phyloP scores from a whole-genome alignment of 2,113 vertebrate genomes.

The Microtus ochrogaster region DNA sequence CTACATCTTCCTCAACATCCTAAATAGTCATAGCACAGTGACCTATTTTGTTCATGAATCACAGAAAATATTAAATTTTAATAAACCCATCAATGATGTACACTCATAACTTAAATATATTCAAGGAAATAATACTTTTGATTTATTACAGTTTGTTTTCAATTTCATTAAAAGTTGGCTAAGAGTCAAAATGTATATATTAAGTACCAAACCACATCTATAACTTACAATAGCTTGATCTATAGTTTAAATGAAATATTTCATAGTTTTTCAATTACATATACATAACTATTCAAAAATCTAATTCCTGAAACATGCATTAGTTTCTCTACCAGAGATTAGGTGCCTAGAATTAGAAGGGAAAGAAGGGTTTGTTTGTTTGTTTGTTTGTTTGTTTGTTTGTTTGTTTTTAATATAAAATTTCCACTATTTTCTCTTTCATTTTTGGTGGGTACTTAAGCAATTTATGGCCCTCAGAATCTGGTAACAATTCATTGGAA shows the following conservation, averaged over 20 bases:
- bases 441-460: neutral
- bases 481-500: neutral
- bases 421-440: neutral
- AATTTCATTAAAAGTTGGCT: neutral
- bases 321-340: neutral
- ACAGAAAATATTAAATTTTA: neutral
- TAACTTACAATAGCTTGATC: neutral
- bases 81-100: neutral
- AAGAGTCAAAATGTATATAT: neutral
- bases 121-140: neutral
- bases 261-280: neutral
- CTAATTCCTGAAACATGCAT: neutral
- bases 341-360: neutral
- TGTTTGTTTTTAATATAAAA: neutral
- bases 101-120: neutral
- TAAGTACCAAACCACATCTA: neutral
- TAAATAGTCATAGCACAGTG: neutral
- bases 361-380: neutral
- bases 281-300: neutral
- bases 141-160: neutral
- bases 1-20: neutral
- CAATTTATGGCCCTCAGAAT: neutral
- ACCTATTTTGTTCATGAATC: neutral
- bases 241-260: neutral
- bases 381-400: neutral